Conservation (phyloP, 2,888 invertebrate genomes). For the Tetropium fuscum region DNA sequence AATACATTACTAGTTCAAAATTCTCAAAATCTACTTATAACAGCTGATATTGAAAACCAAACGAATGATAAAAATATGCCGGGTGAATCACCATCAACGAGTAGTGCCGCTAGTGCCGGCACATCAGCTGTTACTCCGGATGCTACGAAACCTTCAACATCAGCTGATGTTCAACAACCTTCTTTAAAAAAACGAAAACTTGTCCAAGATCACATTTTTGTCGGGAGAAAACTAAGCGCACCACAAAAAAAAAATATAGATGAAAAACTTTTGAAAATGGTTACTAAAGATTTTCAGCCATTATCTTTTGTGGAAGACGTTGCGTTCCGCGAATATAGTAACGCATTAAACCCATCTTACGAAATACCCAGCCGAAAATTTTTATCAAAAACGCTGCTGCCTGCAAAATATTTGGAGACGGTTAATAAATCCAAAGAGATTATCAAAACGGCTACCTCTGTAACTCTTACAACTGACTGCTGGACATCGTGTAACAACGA, state of each 20-base stretch:
- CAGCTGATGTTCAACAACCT: background rate
- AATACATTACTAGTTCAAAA: no score
- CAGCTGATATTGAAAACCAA: background rate
- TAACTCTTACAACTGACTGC: no score
- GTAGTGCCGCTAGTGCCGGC: background rate
- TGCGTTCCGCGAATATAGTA: conserved; percentile 37
- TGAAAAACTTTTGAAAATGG: conserved; percentile 30
- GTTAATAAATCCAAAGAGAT: conserved; percentile 19
- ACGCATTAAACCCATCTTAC: conserved; percentile 41
- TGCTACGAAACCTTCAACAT: no score
- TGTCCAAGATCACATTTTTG: no score
- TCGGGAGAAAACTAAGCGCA: background rate
- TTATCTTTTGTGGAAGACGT: conserved; percentile 42
- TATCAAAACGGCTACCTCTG: no score
- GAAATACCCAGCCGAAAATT: conserved; percentile 38
- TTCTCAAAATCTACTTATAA: no score
- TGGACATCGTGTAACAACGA: background rate
- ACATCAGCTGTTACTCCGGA: background rate
- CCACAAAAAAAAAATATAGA: conserved; percentile 13
- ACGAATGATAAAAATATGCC: background rate
- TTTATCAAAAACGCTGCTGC: conserved; percentile 37
- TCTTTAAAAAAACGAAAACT: background rate
- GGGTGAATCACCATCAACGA: background rate
- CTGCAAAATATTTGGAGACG: conserved; percentile 32
- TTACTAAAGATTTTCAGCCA: conserved; percentile 41